phyloP scores from a whole-genome alignment of 2,113 vertebrate genomes.

The Lasiurus borealis region DNA sequence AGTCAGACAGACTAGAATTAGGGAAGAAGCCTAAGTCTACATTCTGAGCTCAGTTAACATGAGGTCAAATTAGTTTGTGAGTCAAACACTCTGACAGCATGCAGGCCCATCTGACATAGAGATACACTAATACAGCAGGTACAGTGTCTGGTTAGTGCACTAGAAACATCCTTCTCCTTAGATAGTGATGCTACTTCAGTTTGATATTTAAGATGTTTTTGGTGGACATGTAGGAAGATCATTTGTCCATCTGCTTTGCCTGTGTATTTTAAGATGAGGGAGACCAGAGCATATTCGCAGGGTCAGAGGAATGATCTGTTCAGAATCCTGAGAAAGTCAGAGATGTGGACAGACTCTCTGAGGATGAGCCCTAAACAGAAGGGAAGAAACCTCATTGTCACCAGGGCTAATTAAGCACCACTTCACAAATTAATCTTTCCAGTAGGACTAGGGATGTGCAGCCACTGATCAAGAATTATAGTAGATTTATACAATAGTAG shows the following conservation, averaged over 20 bases:
- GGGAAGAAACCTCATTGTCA: background rate
- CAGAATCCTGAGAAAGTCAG: background rate
- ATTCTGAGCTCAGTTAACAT: background rate
- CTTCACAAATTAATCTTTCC: background rate
- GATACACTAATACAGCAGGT: background rate
- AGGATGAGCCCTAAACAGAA: background rate
- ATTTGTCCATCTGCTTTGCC: background rate
- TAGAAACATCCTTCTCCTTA: background rate
- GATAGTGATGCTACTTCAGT: background rate
- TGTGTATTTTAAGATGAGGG: background rate
- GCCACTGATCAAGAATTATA: background rate
- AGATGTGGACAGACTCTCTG: background rate
- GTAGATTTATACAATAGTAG: accelerated
- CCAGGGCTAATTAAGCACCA: background rate
- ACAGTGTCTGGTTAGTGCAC: background rate
- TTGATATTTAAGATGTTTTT: background rate
- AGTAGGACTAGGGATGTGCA: background rate
- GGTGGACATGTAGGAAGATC: background rate
- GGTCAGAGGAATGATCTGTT: background rate
- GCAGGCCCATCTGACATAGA: background rate
- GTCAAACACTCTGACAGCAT: background rate
- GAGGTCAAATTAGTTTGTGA: background rate
- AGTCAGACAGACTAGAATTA: background rate
- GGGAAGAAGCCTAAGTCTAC: background rate
- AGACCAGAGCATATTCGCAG: background rate